Base-by-base conservation (phyloP, 2,113 vertebrate genomes). In the Urocynchramus pylzowi region DNA sequence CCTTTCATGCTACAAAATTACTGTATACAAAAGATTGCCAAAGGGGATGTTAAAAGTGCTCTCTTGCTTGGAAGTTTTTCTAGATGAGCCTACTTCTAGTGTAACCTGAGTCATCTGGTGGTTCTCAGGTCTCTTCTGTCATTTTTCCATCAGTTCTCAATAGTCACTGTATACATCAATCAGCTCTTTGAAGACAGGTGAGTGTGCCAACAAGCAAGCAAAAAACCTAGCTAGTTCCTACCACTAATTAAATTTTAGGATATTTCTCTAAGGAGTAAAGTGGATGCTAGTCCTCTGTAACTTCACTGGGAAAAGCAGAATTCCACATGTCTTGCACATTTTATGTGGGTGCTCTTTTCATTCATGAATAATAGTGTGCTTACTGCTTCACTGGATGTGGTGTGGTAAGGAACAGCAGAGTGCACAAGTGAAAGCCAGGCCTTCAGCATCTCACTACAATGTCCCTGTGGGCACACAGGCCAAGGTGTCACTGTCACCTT, bases 1-100 rank as follows among this genome's bases (percentile, higher is more conserved):
- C 88, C 97, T 97, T 89, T 97, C 97, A 97, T 97, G 96, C 98
- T 98, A 98, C 91, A 98, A 98, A 98, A 97, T 87, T 94, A 94
- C 70, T 92, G 80, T 90, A 96, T 98, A 97, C 56, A 97, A 98
- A 98, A 97, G 89, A 88, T 93, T 94, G 95, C 90, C 92, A 93
- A 85, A 88, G 94, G 81, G 93, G 95, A 92, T 96, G 77, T 96
- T 97, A 96, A 97, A 98, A 97, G 95, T 97, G 96, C 95, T 96
- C 85, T 96, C 96, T 95, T 96, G 79, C 91, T 97, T 97, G 86
- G 79, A 96, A 88, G 61, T 87, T 94, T 84, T 95, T 97, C 87
- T 95, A 89, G 90, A 96, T 89, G 85, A 74, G 80, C 79, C 87
- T 80, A 65, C 67, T 93, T 94, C 45, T 95, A 64, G 76, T 87